phyloP scores from a whole-genome alignment of 2,113 vertebrate genomes.

The Tor tambroides region DNA sequence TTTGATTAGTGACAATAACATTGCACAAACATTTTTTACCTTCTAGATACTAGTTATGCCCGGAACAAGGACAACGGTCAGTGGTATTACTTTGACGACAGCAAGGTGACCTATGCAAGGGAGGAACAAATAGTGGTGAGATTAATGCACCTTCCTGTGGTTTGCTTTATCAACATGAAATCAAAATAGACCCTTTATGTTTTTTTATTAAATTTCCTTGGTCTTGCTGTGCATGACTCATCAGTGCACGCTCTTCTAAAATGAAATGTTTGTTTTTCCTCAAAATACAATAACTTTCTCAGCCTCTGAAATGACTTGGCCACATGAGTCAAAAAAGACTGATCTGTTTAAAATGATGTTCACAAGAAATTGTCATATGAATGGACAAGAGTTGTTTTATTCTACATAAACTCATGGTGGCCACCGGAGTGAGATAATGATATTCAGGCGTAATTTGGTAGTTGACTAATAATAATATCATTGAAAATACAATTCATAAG shows the following conservation, averaged over 20 bases:
- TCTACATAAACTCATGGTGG: not conserved
- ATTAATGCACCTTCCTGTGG: not conserved
- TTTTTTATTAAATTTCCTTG: not conserved
- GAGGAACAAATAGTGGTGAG: slow-evolving; percentile 85
- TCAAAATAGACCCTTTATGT: not conserved
- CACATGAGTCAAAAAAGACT: not conserved
- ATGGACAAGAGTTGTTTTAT: not conserved
- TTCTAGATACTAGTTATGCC: slow-evolving; percentile 84
- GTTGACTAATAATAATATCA: not conserved
- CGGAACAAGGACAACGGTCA: slow-evolving; percentile 85
- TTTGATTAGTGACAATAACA: not conserved
- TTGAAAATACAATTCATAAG: no score
- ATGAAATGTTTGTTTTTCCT: slow-evolving; percentile 25
- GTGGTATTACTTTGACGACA: slow-evolving; percentile 90
- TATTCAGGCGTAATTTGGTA: not conserved
- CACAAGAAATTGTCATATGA: not conserved
- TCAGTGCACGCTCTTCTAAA: not conserved
- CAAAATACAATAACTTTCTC: not conserved
- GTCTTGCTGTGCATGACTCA: not conserved
- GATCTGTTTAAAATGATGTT: not conserved
- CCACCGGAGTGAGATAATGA: not conserved
- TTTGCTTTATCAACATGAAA: not conserved
- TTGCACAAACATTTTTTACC: not conserved
- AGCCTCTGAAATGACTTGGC: not conserved
- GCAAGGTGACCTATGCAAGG: slow-evolving; percentile 80